Evolutionary conservation across 1,140 invertebrate genomes (phyloP), one percentile per base, ranked within the genome.

Genomic region (Penaeus chinensis): DNA sequence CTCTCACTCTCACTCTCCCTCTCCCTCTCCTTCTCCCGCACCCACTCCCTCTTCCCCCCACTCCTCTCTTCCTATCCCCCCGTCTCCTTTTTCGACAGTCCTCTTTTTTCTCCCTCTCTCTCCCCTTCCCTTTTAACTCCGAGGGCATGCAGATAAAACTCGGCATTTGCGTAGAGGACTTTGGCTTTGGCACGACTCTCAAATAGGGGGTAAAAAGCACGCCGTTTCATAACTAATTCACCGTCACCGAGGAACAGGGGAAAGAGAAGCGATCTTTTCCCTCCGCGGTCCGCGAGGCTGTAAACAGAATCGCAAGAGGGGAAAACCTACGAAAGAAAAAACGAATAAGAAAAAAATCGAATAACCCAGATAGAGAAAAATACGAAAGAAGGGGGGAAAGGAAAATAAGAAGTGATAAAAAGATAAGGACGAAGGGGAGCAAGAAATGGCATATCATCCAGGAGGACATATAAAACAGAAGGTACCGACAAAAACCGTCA

Each of bases 41-140:
- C 60, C 65, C 63, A 42, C 47, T 27, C 62, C 69, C 61, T 86
- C 69, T 86, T 86, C 84, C 77, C 77, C 78, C 63, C 61, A 47
- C 37, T 18, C 32, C 71, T 62, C 65, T 85, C 77, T 76, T 47
- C 77, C 78, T 85, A 61, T 62, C 60, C 71, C 74, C 62, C 66
- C 61, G 19, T 42, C 37, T 42, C 37, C 37, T 42, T 42, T 42
- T 42, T 8, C 7, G 37, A 42, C 37, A 42, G 74, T 42, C 37
- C 37, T 42, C 37, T 42, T 42, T 42, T 42, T 42, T 42, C 37
- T 42, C 37, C 37, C 7, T 16, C 54, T 54, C 54, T 54, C 54
- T 54, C 54, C 54, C 54, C 54, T 54, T 54, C 54, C 16, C 54
- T 54, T 54, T 54, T 54, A 54, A 54, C 54, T 54, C 54, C 54